Conservation (phyloP, 2,888 invertebrate genomes). For the Pollenia amentaria region DNA sequence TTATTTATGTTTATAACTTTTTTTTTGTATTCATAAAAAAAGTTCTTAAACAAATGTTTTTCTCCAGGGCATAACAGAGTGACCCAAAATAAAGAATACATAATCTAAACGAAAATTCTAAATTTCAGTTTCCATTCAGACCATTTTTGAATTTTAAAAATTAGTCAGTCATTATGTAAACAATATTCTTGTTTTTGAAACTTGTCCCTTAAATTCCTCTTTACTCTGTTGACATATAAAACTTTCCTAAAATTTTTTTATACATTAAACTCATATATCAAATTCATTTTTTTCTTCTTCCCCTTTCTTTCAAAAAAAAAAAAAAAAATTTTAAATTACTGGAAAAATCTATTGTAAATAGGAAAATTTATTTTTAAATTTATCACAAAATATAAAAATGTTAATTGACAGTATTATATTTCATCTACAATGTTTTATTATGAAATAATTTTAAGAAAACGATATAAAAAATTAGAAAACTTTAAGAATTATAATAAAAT, state of each 20-base stretch:
- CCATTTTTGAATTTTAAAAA: too few relatives aligned
- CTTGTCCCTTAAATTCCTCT: neutral
- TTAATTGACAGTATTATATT: slow-evolving; percentile 12
- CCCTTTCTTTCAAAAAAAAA: neutral
- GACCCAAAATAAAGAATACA: neutral
- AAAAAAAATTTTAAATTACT: neutral
- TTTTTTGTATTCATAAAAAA: neutral
- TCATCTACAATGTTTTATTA: neutral
- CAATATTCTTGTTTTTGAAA: neutral
- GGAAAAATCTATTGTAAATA: neutral
- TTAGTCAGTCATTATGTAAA: too few relatives aligned
- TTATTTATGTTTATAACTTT: slow-evolving; percentile 26
- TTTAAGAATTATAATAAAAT: neutral
- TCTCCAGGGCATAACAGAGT: neutral
- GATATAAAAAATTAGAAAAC: neutral
- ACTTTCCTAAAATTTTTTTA: neutral
- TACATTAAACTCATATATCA: neutral
- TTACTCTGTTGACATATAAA: slow-evolving; percentile 2
- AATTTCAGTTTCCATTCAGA: too few relatives aligned
- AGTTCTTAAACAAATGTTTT: neutral
- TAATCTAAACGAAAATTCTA: neutral
- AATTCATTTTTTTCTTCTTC: neutral
- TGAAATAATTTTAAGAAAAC: neutral
- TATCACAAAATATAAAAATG: neutral
- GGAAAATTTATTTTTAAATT: neutral